Base-by-base conservation (phyloP, 64 coral and sea anemone species). In the Orbicella faveolata region DNA sequence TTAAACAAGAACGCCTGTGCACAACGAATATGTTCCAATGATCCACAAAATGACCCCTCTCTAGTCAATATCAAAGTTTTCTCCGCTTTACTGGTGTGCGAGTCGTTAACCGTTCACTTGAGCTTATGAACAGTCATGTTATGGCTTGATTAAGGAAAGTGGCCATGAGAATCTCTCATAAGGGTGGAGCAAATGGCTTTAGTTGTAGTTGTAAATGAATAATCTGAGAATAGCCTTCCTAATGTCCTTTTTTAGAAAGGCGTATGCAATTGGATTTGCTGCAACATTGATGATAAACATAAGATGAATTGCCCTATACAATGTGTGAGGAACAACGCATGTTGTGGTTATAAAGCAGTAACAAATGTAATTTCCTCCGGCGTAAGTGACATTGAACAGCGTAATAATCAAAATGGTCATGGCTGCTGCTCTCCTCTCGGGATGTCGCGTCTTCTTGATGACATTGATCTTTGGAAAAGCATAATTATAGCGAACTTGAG, bases 201-300 rank as follows among this genome's bases (percentile, higher is more conserved):
- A 14, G 55, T 2, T 15, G 55, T 1, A 59, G 11, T 59, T 59
- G 10, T 59, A 19, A 10, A 18, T 83, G 18, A 35, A 2, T 23
- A 83, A 34, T 36, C 10, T 25, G 13, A 34, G n/a, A 18, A 92
- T 37, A 14, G 88, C 89, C 6, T 81, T 80, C 17, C 90, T 90
- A 23, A 95, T 67, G 37, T 95, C 94, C 54, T 92, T 95, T 73
- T 95, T 95, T 73, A 79, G 81, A 48, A 95, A 62, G 0, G 94
- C 90, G 73, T 95, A 95, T 23, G 92, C 80, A 21, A 95, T 64
- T 21, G 94, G 94, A 8, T 95, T 95, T 51, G 76, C 94, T n/a
- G 86, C 73, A 12, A 79, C 65, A 74, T 95, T 92, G 55, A 95
- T 26, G 76, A 79, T 52, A 53, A 77, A 87, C 51, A 87, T 72